Percentiles rank a stretch among this genome's conserved stretches.
Evolutionary conservation across 2,888 invertebrate genomes (phyloP).

Genomic region (Scotopteryx bipunctaria): DNA sequence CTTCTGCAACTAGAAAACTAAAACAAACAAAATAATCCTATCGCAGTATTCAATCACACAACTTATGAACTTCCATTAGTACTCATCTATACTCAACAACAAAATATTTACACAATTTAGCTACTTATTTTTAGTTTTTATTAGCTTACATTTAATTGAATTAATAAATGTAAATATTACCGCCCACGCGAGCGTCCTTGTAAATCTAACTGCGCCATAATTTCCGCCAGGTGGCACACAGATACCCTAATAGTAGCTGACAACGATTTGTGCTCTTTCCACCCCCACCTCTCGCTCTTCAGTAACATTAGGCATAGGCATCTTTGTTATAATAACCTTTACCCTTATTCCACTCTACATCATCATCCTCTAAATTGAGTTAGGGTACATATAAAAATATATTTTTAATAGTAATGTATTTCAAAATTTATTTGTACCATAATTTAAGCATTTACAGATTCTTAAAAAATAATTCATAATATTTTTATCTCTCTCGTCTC

Average conservation of each 20-base stretch:
- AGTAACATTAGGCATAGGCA: not conserved
- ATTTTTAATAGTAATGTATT: no score
- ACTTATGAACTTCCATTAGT: no score
- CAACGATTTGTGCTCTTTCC: not conserved
- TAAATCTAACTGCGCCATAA: conserved; percentile 14
- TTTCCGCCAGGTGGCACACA: conserved; percentile 11
- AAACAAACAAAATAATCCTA: no score
- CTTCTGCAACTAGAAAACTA: no score
- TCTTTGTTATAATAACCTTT: no score
- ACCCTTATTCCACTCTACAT: no score
- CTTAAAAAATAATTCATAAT: conserved; percentile 14
- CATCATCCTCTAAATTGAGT: no score
- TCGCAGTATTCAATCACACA: no score
- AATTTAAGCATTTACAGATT: conserved; percentile 12
- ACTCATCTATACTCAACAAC: not conserved
- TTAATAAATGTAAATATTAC: conserved; percentile 2
- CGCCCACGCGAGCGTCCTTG: not conserved
- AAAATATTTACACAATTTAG: conserved; percentile 1
- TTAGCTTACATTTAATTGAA: not conserved
- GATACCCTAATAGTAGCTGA: not conserved
- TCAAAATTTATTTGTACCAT: not conserved
- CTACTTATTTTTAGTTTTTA: no score
- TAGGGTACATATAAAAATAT: no score
- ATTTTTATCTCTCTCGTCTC: conserved; percentile 19
- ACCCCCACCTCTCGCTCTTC: conserved; percentile 2